Percentiles rank a stretch among this genome's conserved stretches.
These are phyloP conservation scores for Rhabdomys dilectus DNA, from an alignment of 2,113 vertebrate species.

Conservation along the genomic window DNA sequence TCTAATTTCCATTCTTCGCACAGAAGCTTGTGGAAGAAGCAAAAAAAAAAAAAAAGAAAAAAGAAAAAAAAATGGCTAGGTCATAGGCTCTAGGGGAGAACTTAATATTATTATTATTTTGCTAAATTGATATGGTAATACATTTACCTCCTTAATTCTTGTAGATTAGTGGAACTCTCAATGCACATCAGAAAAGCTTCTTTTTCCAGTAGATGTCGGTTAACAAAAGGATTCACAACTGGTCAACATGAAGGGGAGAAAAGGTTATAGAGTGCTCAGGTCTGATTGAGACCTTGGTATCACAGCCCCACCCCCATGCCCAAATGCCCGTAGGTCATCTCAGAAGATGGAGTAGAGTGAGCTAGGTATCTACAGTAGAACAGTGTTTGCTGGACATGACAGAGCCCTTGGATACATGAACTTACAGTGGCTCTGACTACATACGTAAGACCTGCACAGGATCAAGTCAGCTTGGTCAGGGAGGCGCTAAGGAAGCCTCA, in stretches of 20 bases:
- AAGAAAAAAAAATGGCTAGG: background rate
- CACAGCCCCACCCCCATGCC: background rate
- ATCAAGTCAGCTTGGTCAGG: background rate
- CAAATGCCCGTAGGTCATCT: background rate
- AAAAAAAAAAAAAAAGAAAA: too few relatives aligned
- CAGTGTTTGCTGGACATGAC: background rate
- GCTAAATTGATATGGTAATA: background rate
- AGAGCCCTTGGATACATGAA: background rate
- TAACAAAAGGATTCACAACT: background rate
- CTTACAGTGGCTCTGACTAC: background rate
- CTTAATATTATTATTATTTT: background rate
- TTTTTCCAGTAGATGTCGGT: background rate
- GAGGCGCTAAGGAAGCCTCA: background rate
- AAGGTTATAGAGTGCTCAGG: background rate
- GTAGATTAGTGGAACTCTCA: background rate
- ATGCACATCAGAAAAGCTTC: background rate
- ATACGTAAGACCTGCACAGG: background rate
- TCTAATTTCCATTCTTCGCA: background rate
- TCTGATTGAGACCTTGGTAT: background rate
- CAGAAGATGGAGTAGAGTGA: background rate
- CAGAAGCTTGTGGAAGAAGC: background rate
- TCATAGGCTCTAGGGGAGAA: background rate
- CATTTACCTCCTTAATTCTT: background rate
- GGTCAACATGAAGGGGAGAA: background rate
- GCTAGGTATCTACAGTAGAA: background rate